Base-by-base conservation (phyloP, 2,113 vertebrate species). In the Neoarius graeffei region DNA sequence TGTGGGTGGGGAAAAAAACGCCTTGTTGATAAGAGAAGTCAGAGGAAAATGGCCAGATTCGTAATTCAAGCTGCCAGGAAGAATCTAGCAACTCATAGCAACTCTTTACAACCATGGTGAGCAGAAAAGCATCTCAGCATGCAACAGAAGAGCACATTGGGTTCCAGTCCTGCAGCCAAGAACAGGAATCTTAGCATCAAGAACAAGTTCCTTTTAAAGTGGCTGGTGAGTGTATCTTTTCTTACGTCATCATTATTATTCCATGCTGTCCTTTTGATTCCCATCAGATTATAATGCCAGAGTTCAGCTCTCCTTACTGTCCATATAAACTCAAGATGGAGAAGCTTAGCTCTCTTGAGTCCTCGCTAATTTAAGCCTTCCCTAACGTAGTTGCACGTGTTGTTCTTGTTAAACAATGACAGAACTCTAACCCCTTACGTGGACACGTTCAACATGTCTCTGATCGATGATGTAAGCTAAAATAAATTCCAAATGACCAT, bases 401-500 rank as follows among this genome's bases (percentile, higher is more conserved):
- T 69, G 48, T 69, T 27, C 50, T 19, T 6, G 15, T 69, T 64
- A 50, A 84, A n/a, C 35, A 54, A 52, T 69, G 83, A 84, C 62
- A 54, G 50, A 5, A 52, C 15, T 54, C 25, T 54, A 84, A 56
- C 62, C 48, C 25, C 48, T 84, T n/a, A n/a, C 8, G 23, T n/a
- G 15, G 48, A 5, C 20, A 30, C 57, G 50, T 71, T 56, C 50
- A 13, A 71, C 83, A 84, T 35, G 25, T 56, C 48, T 54, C 50
- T 71, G 25, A 71, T 84, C 83, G 8, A 71, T 84, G 66, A 84
- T 56, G 66, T 67, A 56, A 84, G 83, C 83, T 9, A 35, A 84
- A 84, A 67, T 54, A 71, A 20, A 85, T 20, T 85, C 17, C 71
- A 48, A 76, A 85, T 76, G 25, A 62, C 71, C 69, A 60, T 76